Conservation (phyloP, 1,140 invertebrate genomes). For the Atta texana region DNA sequence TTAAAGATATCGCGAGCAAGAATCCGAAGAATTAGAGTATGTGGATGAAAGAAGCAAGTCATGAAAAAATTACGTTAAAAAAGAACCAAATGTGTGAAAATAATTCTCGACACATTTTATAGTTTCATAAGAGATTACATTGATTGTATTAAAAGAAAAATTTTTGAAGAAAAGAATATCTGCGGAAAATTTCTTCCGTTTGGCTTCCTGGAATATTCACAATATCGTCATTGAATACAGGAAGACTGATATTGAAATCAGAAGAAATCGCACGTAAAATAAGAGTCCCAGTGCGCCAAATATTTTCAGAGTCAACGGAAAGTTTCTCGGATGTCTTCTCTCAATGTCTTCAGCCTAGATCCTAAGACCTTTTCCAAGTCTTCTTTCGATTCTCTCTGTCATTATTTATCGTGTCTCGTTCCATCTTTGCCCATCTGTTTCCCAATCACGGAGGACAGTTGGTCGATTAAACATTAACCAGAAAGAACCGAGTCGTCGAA, state of each 20-base stretch:
- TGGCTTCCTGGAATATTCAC: not conserved
- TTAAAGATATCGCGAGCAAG: not conserved
- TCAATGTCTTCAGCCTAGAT: not conserved
- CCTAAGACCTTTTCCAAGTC: not conserved
- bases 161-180: not conserved
- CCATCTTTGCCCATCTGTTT: slow-evolving; percentile 22
- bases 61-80: slow-evolving; percentile 1
- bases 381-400: not conserved
- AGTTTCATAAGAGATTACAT: not conserved
- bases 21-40: not conserved
- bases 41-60: not conserved
- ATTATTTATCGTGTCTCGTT: slow-evolving; percentile 40
- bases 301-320: slow-evolving; percentile 18
- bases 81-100: not conserved
- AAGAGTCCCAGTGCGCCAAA: not conserved
- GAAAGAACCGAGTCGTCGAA: not conserved
- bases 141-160: not conserved
- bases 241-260: not conserved
- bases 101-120: not conserved
- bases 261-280: not conserved
- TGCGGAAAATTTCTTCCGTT: slow-evolving; percentile 4
- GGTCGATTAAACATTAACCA: slow-evolving; percentile 68
- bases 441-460: slow-evolving; percentile 22
- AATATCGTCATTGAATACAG: not conserved
- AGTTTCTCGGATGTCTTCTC: not conserved